Base-by-base conservation (phyloP, 1,140 invertebrate genomes). In the Homalodisca vitripennis region DNA sequence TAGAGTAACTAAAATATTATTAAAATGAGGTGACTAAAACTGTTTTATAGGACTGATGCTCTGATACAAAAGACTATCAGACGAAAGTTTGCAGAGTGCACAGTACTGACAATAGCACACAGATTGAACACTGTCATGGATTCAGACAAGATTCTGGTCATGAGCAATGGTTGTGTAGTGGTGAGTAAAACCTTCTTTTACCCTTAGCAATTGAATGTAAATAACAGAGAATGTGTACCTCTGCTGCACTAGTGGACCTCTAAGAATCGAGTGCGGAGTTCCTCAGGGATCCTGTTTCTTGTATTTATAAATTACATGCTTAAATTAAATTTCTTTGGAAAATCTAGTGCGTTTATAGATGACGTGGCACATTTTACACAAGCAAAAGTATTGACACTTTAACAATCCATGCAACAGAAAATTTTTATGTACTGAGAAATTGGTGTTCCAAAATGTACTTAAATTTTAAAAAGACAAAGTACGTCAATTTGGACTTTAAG, bases 101-200 rank as follows among this genome's bases (percentile, higher is more conserved):
- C 92, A 0, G 88, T 94, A 13, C 79, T 95, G 10, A 94, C 92
- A 0, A 88, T 91, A 53, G 89, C 89, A 22, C 88, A 90, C 76
- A 78, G 89, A 53, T 75, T 90, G 0, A 89, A 93, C 75, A 93
- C 92, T 0, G 90, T 95, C 48, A 88, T 95, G 84, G 90, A 94
- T 75, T 88, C 85, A 70, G 88, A 88, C 74, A 82, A 85, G 66
- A 85, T 93, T 70, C 81, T 94, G 75, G 89, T 92, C 0, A 86
- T 93, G 83, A 86, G 90, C 30, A 77, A 77, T 31, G 87, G 87
- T 26, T 48, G 67, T 10, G 72, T 77, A 53, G 77, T 78, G 71
- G 80, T 80, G 77, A 47, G 74, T 73, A 30, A 26, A 20, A 3
- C 31, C 31, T 63, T 57, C 29, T 24, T 51, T 3, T 41, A 41